A percentile compares a stretch with the other conserved stretches of the same genome.
Evolutionary conservation across 2,888 invertebrate genomes (phyloP).

Genomic region (Therioaphis trifolii): DNA sequence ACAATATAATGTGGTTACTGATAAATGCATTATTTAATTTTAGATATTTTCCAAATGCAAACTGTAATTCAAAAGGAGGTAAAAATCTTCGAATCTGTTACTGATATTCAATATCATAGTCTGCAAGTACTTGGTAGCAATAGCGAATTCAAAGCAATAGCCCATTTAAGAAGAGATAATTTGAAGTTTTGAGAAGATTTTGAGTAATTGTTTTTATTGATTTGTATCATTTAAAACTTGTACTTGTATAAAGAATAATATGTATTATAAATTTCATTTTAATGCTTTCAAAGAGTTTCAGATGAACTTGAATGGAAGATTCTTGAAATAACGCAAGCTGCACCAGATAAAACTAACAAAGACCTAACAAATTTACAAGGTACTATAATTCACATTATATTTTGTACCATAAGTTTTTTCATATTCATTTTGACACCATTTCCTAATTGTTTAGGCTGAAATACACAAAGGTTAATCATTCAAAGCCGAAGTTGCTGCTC

Average conservation of each 20-base stretch:
- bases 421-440: neutral
- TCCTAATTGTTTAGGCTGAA: conserved; percentile 77
- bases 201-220: conserved; percentile 69
- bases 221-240: conserved; percentile 44
- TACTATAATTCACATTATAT: conserved; percentile 61
- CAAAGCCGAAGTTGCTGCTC: conserved; percentile 98
- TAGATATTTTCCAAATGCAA: conserved; percentile 45
- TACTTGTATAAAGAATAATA: neutral
- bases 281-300: conserved; percentile 99
- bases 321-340: conserved; percentile 96
- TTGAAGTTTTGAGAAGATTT: conserved; percentile 97
- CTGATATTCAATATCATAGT: conserved; percentile 96
- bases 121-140: conserved; percentile 86
- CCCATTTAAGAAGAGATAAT: conserved; percentile 91
- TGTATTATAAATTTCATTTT: conserved; percentile 67
- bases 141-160: conserved; percentile 95
- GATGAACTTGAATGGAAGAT: conserved; percentile 99
- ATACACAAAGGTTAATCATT: conserved; percentile 99
- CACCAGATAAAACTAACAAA: conserved; percentile 98
- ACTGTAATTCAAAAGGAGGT: conserved; percentile 83
- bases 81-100: conserved; percentile 97
- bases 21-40: too few species aligned
- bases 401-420: neutral
- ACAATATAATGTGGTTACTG: conserved; percentile 97
- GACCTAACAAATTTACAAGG: conserved; percentile 98